Conservation (phyloP, 1,140 invertebrate genomes). For the Drosophila rufa region DNA sequence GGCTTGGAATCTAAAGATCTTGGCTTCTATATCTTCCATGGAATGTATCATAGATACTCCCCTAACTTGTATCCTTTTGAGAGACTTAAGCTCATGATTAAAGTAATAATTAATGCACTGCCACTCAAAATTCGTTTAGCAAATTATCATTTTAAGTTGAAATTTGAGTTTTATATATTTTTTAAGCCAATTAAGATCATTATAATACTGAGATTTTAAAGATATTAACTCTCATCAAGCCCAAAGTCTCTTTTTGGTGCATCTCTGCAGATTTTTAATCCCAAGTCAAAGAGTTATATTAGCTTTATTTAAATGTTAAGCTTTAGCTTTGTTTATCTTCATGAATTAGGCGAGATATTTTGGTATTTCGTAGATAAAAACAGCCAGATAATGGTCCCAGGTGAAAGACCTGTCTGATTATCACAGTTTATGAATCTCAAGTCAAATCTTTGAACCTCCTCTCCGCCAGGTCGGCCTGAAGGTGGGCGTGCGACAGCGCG, state of each 20-base stretch:
- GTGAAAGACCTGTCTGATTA: constrained; percentile 58
- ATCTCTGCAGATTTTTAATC: not conserved
- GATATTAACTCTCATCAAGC: not conserved
- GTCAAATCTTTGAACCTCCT: not conserved
- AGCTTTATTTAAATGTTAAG: not conserved
- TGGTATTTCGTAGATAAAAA: constrained; percentile 12
- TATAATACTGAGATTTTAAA: not conserved
- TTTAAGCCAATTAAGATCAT: not conserved
- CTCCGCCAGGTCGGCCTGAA: constrained; percentile 93
- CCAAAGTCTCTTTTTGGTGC: not conserved
- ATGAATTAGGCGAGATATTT: not conserved
- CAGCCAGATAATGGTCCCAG: not conserved
- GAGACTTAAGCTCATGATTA: too few species aligned
- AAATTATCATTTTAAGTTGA: not conserved
- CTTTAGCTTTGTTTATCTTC: not conserved
- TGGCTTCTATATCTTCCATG: not conserved
- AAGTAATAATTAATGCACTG: too few species aligned
- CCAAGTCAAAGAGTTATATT: not conserved
- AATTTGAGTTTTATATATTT: not conserved
- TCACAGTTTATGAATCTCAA: not conserved
- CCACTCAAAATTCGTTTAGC: not conserved
- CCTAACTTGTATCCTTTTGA: too few species aligned
- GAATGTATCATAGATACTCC: not conserved
- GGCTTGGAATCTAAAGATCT: not conserved
- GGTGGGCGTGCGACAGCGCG: constrained; percentile 97